Base-by-base conservation (phyloP, 2,888 invertebrate genomes). In the Prosopocoilus inquinatus region DNA sequence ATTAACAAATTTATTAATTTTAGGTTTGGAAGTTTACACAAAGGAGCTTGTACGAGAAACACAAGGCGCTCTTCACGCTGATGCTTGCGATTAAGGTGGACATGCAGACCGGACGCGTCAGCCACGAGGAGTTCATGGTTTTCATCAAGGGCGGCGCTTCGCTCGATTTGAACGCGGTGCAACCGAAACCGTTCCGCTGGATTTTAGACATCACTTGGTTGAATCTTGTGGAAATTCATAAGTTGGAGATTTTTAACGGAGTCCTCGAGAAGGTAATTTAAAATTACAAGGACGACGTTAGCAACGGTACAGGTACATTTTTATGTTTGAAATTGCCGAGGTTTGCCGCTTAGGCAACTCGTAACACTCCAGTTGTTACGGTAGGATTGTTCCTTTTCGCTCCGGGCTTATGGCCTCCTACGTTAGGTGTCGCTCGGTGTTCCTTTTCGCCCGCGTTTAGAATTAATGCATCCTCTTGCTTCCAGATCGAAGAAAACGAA, bases 91-190 rank as follows among this genome's bases (percentile, higher is more conserved):
- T 97, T 81, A 97, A 97, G 80, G 94, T 97, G 62, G 95, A 96
- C 75, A 86, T 92, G 62, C 89, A 94, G 64, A 85, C 88, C 43
- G 88, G 85, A 0, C 79, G 84, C 36, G 90, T 97, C 59, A 88
- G 88, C 0, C 92, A 93, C 66, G 90, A 91, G 44, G 96, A 97
- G 76, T 97, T 97, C 74, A 89, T 92, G 84, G 89, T 91, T 1
- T 94, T 97, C 66, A 95, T 97, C 54, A 97, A 97, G 80, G 96
- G 96, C 34, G 96, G 96, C 1, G 96, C 96, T 8, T 95, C 96
- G 0, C 76, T 96, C 55, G 96, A 96, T 75, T 79, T 96, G 50
- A 95, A 96, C 76, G 94, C 94, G 2, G 96, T 96, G 0, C 82
- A 87, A 2, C 93, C 94, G 0, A 96, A 96, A 77, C 96, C 96